Evolutionary conservation across 2,797 vertebrate genomes (phyloP).

Genomic region (Tamandua tetradactyla): DNA sequence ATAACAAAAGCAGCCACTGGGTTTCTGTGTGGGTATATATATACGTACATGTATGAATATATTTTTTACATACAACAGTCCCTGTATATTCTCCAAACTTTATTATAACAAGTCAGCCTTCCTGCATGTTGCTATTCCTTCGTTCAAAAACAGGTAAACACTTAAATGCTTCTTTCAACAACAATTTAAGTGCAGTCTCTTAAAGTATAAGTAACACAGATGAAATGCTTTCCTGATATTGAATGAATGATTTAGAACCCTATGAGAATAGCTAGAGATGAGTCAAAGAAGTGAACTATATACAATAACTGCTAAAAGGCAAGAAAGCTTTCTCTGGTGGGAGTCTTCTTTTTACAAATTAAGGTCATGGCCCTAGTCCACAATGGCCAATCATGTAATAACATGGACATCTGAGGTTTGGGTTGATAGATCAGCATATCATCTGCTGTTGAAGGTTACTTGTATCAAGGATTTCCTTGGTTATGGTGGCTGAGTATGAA

Average conservation of each 20-base stretch:
- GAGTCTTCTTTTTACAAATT: background rate
- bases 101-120: background rate
- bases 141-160: background rate
- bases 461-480: background rate
- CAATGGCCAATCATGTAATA: background rate
- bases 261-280: background rate
- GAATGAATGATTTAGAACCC: background rate
- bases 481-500: background rate
- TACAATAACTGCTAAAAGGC: background rate
- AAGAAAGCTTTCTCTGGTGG: background rate
- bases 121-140: background rate
- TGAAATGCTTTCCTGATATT: background rate
- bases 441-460: background rate
- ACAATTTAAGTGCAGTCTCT: conserved; percentile 17
- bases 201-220: background rate
- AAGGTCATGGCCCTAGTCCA: background rate
- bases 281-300: background rate
- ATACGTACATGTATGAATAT: background rate
- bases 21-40: background rate
- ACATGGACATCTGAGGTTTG: background rate
- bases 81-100: background rate
- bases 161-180: background rate
- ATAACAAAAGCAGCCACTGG: background rate
- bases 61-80: rapidly evolving
- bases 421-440: background rate